Base-by-base conservation (phyloP, 2,888 invertebrate genomes). In the Apamea monoglypha region DNA sequence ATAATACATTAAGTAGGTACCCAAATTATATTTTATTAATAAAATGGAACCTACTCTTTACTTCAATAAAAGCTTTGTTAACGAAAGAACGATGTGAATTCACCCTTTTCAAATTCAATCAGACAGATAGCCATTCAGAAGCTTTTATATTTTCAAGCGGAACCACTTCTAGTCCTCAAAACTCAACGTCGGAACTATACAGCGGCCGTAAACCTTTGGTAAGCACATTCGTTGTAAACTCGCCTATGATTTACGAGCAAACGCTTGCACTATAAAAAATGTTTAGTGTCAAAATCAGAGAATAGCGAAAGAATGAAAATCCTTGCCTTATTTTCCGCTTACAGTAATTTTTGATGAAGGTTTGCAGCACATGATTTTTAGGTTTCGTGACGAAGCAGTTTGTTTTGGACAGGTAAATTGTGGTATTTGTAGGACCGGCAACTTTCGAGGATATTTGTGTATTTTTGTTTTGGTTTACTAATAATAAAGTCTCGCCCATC, bases 241-340 rank as follows among this genome's bases (percentile, higher is more conserved):
- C 90, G 82, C 87, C 89, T 87, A 81, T 94, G 94, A 94, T 94
- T 95, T 94, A 95, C 92, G 92, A 89, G 74, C 85, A 67, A 88
- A 83, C 88, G 91, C 91, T 89, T 87, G 87, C 88, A 91, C 92
- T 92, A 92, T 93, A 93, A 94, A 94, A 94, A 94, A 92, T 93
- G 92, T 94, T 94, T 92, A 92, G 92, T 91, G 91, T 92, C 91
- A 91, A 90, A 90, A 92, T 92, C 92, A 92, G 91, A 90, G 85
- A 87, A 85, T 85, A 82, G 83, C 77, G 76, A 84, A 88, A 90
- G 85, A 82, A 81, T 78, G 75, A 29, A 87, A 87, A 85, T 84
- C 66, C 40, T 59, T 25, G 36, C 56, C 71, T 77, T 44, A 85
- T 86, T 86, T 86, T 86, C 81, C 85, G 85, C 85, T 70, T 44